These are phyloP conservation scores for Ctenosaura bakeri DNA, from an alignment of 2,797 vertebrate genomes.

Conservation along the genomic window DNA sequence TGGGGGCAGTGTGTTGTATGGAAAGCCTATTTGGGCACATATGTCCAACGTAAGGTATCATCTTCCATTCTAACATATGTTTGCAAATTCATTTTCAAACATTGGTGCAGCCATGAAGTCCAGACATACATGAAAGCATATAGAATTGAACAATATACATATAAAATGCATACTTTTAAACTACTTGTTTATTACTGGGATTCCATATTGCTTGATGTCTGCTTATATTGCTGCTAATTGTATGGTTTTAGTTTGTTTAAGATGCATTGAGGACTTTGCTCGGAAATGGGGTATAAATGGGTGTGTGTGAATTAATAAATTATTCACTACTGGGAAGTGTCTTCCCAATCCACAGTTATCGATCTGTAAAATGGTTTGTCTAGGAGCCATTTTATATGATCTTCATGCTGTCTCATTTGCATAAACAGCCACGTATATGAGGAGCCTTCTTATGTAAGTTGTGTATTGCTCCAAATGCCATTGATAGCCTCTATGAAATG, in stretches of 20 bases:
- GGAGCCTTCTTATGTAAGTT: background rate
- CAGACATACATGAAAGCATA: background rate
- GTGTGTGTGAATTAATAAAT: background rate
- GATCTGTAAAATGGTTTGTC: background rate
- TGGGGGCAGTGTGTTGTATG: background rate
- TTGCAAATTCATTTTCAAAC: background rate
- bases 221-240: background rate
- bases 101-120: background rate
- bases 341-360: background rate
- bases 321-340: background rate
- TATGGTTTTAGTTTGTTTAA: constrained; percentile 9
- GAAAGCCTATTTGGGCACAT: background rate
- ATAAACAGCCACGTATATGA: background rate
- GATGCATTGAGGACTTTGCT: background rate
- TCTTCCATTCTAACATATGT: background rate
- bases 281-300: background rate
- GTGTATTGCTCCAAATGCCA: background rate
- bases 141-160: background rate
- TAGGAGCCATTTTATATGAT: background rate
- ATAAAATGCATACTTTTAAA: background rate
- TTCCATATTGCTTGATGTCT: background rate
- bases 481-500: background rate
- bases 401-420: background rate
- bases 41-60: background rate
- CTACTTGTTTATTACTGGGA: background rate